These are phyloP conservation scores for Trichonephila clavipes DNA, from an alignment of 1,140 invertebrate species.

Conservation along the genomic window DNA sequence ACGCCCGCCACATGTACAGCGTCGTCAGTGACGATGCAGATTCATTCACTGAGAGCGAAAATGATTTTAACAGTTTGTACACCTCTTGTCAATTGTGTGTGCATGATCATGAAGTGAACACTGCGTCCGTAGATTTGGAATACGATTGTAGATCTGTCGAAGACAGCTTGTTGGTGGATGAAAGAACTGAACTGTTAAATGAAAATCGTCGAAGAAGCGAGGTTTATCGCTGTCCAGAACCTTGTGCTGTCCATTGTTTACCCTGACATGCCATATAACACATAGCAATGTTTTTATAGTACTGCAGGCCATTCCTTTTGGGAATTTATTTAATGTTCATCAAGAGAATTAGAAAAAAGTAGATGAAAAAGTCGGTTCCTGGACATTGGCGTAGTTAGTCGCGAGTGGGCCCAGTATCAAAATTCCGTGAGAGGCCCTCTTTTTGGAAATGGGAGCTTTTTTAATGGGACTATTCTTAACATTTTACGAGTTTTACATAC, in stretches of 20 bases:
- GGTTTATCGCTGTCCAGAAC: neutral
- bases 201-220: neutral
- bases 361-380: no score
- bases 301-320: no score
- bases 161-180: neutral
- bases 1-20: neutral
- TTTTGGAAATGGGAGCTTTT: no score
- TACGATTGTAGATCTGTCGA: conserved; percentile 20
- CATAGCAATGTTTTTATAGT: no score
- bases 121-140: neutral
- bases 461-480: no score
- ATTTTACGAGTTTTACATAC: no score
- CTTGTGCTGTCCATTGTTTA: neutral
- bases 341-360: no score
- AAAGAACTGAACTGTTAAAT: neutral
- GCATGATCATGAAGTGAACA: conserved; percentile 11
- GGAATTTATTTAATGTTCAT: no score
- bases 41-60: neutral
- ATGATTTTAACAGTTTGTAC: neutral
- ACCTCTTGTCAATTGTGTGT: conserved; percentile 6
- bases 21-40: neutral
- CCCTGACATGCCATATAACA: neutral
- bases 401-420: no score
- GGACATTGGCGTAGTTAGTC: no score
- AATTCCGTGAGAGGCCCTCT: no score